phyloP scores from a whole-genome alignment of 2,888 invertebrate genomes.

The Clunio marinus region DNA sequence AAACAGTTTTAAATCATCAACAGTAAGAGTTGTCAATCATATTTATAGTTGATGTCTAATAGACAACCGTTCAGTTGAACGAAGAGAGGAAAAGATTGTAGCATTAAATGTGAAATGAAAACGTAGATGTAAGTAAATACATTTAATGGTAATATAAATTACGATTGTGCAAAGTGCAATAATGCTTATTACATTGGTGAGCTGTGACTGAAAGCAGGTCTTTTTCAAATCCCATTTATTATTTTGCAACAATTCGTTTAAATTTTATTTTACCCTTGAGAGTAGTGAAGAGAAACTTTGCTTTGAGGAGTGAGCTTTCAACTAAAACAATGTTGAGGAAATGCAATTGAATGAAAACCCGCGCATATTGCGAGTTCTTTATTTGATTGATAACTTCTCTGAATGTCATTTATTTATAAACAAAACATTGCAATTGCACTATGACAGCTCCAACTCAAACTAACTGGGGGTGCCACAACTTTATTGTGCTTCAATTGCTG shows the following conservation, averaged over 20 bases:
- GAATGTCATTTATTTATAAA: not conserved
- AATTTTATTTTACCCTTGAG: not conserved
- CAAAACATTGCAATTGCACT: not conserved
- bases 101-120: not conserved
- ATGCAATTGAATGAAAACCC: constrained; percentile 16
- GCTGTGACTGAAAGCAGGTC: not conserved
- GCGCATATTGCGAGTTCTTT: not conserved
- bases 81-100: not conserved
- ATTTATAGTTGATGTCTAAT: not conserved
- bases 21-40: constrained; percentile 28
- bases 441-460: not conserved
- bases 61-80: constrained; percentile 14
- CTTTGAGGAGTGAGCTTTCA: not conserved
- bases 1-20: constrained; percentile 20
- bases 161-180: constrained; percentile 33
- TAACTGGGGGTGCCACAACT: not conserved
- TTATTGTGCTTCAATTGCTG: not conserved
- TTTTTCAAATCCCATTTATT: constrained; percentile 3
- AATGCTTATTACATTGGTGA: constrained; percentile 23
- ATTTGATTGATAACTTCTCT: constrained; percentile 18
- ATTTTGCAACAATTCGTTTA: constrained; percentile 2
- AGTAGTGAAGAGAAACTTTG: not conserved
- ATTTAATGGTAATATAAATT: constrained; percentile 34
- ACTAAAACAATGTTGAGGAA: not conserved
- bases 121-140: not conserved